A percentile compares a stretch with the other conserved stretches of the same genome.
phyloP scores from a whole-genome alignment of 2,113 vertebrate species.

The Procavia capensis region DNA sequence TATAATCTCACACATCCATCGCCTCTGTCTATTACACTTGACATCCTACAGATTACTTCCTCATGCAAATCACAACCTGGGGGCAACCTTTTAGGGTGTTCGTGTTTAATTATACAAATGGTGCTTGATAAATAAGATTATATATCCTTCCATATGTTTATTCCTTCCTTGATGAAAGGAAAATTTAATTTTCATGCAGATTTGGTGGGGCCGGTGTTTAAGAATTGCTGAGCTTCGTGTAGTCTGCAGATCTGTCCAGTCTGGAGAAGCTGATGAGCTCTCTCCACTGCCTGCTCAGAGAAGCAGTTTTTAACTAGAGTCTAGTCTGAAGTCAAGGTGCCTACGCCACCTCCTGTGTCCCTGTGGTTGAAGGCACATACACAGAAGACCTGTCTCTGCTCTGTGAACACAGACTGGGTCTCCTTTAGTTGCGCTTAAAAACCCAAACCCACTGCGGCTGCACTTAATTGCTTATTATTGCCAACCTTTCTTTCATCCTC shows the following conservation, averaged over 20 bases:
- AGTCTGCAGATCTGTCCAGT: slow-evolving; percentile 86
- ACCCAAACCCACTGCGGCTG: too few relatives aligned
- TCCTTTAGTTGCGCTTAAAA: background rate
- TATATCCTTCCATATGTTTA: slow-evolving; percentile 92
- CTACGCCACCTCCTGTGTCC: background rate
- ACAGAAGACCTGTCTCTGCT: too few relatives aligned
- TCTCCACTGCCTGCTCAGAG: slow-evolving; percentile 51
- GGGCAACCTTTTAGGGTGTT: slow-evolving; percentile 95
- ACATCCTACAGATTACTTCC: slow-evolving; percentile 99
- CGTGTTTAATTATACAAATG: slow-evolving; percentile 98
- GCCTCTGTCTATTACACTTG: slow-evolving; percentile 95
- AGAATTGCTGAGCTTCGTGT: slow-evolving; percentile 95
- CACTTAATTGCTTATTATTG: background rate
- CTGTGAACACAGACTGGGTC: too few relatives aligned
- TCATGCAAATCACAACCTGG: slow-evolving; percentile 97
- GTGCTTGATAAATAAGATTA: slow-evolving; percentile 99
- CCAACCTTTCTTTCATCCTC: background rate
- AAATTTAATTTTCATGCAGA: slow-evolving; percentile 99
- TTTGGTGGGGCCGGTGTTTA: slow-evolving; percentile 90
- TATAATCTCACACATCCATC: slow-evolving; percentile 95
- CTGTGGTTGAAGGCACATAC: slow-evolving; percentile 32
- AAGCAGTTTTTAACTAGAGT: slow-evolving; percentile 72
- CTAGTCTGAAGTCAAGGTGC: slow-evolving; percentile 70
- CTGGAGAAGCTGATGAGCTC: slow-evolving; percentile 84
- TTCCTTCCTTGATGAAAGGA: slow-evolving; percentile 96